Evolutionary conservation across 2,888 invertebrate genomes (phyloP).

Genomic region (Apamea sordens): DNA sequence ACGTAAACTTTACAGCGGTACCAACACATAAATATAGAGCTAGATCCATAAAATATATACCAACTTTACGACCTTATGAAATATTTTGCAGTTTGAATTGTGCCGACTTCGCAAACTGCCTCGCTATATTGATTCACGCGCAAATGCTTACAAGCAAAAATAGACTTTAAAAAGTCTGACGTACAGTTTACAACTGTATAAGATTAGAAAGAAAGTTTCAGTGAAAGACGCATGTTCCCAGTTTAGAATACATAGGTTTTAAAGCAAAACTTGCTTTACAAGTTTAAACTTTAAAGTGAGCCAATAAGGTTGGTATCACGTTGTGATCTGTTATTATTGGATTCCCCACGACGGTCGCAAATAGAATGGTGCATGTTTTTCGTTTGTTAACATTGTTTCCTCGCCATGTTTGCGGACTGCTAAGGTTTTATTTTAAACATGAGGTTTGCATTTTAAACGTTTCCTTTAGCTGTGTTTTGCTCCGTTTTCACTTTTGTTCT

Average conservation of each 20-base stretch:
- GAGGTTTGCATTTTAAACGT: slow-evolving; percentile 70
- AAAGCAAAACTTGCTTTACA: slow-evolving; percentile 52
- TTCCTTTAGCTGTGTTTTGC: slow-evolving; percentile 42
- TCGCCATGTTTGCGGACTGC: slow-evolving; percentile 68
- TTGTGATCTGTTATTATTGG: slow-evolving; percentile 67
- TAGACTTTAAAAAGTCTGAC: slow-evolving; percentile 21
- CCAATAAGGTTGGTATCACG: slow-evolving; percentile 44
- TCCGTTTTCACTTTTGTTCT: slow-evolving; percentile 24
- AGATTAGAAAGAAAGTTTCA: slow-evolving; percentile 45
- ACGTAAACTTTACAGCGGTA: slow-evolving; percentile 48
- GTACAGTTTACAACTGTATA: slow-evolving; percentile 41
- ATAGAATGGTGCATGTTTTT: slow-evolving; percentile 71
- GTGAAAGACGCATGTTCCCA: slow-evolving; percentile 65
- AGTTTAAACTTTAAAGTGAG: slow-evolving; percentile 59
- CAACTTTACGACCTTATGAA: slow-evolving; percentile 69
- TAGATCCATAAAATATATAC: slow-evolving; percentile 58
- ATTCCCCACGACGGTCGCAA: slow-evolving; percentile 66
- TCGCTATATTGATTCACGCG: slow-evolving; percentile 72
- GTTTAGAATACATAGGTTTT: slow-evolving; percentile 58
- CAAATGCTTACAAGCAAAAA: slow-evolving; percentile 39
- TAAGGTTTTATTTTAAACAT: slow-evolving; percentile 69
- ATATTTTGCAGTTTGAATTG: slow-evolving; percentile 72
- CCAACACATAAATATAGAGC: slow-evolving; percentile 60
- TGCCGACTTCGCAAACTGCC: slow-evolving; percentile 68
- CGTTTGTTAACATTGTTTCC: slow-evolving; percentile 69